Conservation (phyloP, 1,140 invertebrate species). For the Diorhabda carinulata region DNA sequence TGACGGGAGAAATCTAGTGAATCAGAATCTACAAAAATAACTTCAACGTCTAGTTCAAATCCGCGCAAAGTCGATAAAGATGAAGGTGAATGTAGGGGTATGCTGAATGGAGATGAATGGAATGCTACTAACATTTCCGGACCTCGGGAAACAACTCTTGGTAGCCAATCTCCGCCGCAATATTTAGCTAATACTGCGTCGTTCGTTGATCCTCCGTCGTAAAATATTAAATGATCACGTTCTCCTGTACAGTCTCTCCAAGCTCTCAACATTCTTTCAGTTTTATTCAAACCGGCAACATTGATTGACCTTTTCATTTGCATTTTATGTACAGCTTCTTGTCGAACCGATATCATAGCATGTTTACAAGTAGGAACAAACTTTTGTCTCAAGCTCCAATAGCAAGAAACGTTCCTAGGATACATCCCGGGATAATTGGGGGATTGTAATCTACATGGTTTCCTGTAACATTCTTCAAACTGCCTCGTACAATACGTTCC, state of each 20-base stretch:
- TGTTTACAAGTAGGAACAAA: constrained; percentile 81
- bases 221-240: constrained; percentile 78
- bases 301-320: constrained; percentile 64
- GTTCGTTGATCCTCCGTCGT: constrained; percentile 74
- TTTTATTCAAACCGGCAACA: constrained; percentile 62
- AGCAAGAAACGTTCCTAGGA: constrained; percentile 80
- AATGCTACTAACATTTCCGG: constrained; percentile 83
- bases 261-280: constrained; percentile 63
- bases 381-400: constrained; percentile 75
- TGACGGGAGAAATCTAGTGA: constrained; percentile 65
- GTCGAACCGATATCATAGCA: constrained; percentile 78
- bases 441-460: constrained; percentile 72
- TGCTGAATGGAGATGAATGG: constrained; percentile 71
- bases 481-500: constrained; percentile 84
- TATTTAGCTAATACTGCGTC: constrained; percentile 80
- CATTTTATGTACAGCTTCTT: constrained; percentile 67
- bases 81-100: constrained; percentile 59
- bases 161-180: constrained; percentile 80
- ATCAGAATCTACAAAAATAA: constrained; percentile 82
- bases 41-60: constrained; percentile 79
- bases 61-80: constrained; percentile 61
- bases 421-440: constrained; percentile 93
- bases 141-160: constrained; percentile 65
- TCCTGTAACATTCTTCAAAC: constrained; percentile 82
- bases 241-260: constrained; percentile 80